Percentiles rank a stretch among this genome's conserved stretches.
phyloP scores from a whole-genome alignment of 2,797 vertebrate genomes.

The Spinus pinus region DNA sequence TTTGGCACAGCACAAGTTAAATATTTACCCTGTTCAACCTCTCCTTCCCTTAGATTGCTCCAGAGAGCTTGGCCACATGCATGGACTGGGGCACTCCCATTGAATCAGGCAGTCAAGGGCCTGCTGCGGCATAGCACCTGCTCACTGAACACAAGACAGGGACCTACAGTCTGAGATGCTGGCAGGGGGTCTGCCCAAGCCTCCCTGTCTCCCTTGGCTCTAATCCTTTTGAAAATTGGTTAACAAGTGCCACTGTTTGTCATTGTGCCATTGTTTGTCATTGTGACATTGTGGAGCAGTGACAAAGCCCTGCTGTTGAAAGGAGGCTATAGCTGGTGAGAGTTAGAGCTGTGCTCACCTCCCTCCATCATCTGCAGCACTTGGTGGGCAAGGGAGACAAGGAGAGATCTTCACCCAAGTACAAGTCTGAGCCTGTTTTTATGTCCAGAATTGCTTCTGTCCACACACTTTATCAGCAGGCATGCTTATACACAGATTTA shows the following conservation, averaged over 20 bases:
- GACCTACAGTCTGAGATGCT: neutral
- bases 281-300: neutral
- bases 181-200: neutral
- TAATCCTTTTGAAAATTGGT: neutral
- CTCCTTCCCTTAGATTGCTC: neutral
- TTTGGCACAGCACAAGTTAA: slow-evolving; percentile 5
- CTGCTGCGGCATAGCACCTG: neutral
- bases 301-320: neutral
- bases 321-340: neutral
- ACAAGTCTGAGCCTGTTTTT: neutral
- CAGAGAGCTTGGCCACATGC: neutral
- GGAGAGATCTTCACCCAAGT: neutral
- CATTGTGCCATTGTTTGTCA: neutral
- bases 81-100: neutral
- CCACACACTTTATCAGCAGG: neutral
- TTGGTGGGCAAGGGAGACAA: neutral
- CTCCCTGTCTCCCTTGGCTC: neutral
- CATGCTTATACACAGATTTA: neutral
- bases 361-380: neutral
- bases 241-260: neutral
- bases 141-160: neutral
- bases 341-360: neutral
- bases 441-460: neutral
- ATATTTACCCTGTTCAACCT: slow-evolving; percentile 13
- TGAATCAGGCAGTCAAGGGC: neutral